Base-by-base conservation (phyloP, 1,140 invertebrate species). In the Bombus picipes region DNA sequence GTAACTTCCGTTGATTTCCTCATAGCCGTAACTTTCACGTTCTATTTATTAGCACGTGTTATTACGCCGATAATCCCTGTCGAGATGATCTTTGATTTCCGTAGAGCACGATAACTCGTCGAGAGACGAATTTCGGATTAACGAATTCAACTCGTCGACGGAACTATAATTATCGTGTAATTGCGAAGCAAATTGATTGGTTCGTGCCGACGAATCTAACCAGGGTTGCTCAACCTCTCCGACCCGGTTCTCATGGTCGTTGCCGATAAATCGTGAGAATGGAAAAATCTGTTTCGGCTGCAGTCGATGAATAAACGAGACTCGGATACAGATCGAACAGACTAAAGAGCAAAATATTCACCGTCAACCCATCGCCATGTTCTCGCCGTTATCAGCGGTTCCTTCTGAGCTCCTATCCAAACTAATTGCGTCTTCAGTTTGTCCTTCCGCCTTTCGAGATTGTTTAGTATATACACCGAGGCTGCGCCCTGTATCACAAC, bases 331-430 rank as follows among this genome's bases (percentile, higher is more conserved):
- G 79, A 77, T 76, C 1, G 22, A 65, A 25, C 37, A 57, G 37
- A 75, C 0, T 0, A 53, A 74, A 10, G 22, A 22, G 5, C 1
- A 0, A n/a, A 5, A 34, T 85, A 90, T 96, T 96, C 95, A 98
- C 98, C 98, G 92, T 98, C 97, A 34, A 98, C 97, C 98, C 98
- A 98, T 94, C 97, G 97, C 98, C 98, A 99, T 3, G 97, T 98
- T 79, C 97, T 96, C 0, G 97, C 97, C 1, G 97, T 98, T 57
- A 98, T 96, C 22, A 97, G 96, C 0, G 98, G 97, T 88, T 98
- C 98, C 92, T 98, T 98, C 91, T 98, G 97, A 0, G 97, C 98
- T 2, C 98, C 98, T 62, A 99, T 97, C 98, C 98, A 99, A 0
- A 99, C 97, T 41, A 99, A 95, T 91, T 98, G 97, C 0, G 98